A percentile compares a stretch with the other conserved stretches of the same genome.
phyloP scores from a whole-genome alignment of 2,888 invertebrate species.

The Leptura quadrifasciata region DNA sequence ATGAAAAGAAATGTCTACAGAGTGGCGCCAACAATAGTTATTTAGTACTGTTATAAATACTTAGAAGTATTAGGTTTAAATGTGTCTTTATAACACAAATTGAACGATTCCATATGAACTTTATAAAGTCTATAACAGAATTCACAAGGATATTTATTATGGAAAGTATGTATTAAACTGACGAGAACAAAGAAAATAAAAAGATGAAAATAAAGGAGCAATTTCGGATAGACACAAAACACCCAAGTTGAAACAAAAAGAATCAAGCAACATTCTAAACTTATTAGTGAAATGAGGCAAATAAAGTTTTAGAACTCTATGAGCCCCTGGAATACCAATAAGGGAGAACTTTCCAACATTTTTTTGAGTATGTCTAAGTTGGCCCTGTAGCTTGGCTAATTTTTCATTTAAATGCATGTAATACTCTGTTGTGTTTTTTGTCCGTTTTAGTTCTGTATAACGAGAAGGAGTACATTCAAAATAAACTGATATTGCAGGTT shows the following conservation, averaged over 20 bases:
- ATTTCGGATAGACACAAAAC: neutral
- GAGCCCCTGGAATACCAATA: conserved; percentile 18
- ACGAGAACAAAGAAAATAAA: neutral
- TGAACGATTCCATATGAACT: too few relatives aligned
- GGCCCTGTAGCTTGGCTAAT: neutral
- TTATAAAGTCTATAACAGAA: neutral
- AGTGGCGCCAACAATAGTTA: too few relatives aligned
- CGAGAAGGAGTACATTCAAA: neutral
- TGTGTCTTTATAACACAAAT: too few relatives aligned
- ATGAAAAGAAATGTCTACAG: too few relatives aligned
- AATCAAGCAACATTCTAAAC: conserved; percentile 18
- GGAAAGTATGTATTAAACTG: neutral
- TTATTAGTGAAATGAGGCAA: conserved; percentile 38
- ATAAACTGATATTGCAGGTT: neutral
- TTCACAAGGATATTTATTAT: neutral
- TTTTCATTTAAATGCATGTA: conserved; percentile 7
- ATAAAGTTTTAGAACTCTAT: conserved; percentile 34
- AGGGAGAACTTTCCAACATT: neutral
- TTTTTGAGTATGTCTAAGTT: conserved; percentile 5
- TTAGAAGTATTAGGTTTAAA: too few relatives aligned
- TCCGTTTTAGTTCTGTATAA: neutral
- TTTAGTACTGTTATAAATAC: too few relatives aligned
- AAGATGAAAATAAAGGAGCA: neutral
- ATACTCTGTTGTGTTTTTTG: neutral
- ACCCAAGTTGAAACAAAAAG: conserved; percentile 14